Conservation (phyloP, 2,888 invertebrate species). For the Zele albiditarsus region DNA sequence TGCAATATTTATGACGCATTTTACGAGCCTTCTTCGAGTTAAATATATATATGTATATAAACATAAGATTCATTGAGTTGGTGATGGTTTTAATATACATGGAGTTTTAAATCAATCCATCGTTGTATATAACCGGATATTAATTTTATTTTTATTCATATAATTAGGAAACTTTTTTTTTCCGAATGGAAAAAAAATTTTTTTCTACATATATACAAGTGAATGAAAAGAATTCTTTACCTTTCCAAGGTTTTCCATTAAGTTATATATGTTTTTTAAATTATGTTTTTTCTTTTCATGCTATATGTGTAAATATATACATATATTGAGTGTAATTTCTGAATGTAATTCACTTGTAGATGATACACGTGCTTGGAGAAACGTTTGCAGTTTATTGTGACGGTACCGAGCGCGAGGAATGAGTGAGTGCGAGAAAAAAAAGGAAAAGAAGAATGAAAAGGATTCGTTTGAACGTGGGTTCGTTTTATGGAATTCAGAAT, state of each 20-base stretch:
- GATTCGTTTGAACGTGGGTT: slow-evolving; percentile 35
- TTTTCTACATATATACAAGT: slow-evolving; percentile 3
- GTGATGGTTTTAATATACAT: slow-evolving; percentile 1
- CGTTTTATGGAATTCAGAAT: slow-evolving; percentile 35
- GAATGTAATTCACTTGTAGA: not conserved
- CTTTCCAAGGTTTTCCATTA: no score
- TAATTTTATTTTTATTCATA: no score
- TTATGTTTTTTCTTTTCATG: not conserved
- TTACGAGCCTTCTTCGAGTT: slow-evolving; percentile 25
- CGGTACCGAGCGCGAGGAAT: not conserved
- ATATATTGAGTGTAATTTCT: not conserved
- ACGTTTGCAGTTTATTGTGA: not conserved
- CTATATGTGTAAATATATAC: not conserved
- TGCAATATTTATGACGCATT: slow-evolving; percentile 41
- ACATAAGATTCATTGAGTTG: slow-evolving; percentile 1
- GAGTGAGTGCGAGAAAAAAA: slow-evolving; percentile 1
- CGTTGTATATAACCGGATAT: no score
- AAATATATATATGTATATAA: not conserved
- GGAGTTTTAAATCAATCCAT: not conserved
- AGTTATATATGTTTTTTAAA: not conserved
- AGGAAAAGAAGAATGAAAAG: slow-evolving; percentile 11
- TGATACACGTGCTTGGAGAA: not conserved
- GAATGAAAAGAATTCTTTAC: no score
- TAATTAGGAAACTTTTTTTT: no score
- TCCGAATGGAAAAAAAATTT: no score